Conservation (phyloP, 2,113 vertebrate species). For the Tauraco erythrolophus region DNA sequence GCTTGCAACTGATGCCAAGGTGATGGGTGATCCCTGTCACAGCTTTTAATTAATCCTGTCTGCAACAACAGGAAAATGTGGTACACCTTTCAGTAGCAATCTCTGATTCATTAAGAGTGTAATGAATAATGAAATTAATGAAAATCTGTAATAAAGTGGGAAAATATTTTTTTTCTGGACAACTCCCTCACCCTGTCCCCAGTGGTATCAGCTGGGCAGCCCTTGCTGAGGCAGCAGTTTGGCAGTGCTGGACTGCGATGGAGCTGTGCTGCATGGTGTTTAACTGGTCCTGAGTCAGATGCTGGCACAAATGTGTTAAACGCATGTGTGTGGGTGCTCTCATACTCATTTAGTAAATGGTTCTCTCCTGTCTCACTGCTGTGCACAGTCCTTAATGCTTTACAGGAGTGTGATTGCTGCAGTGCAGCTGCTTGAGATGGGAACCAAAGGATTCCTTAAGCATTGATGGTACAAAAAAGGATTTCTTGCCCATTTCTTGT, state of each 20-base stretch:
- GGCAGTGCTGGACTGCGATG: no score
- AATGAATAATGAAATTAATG: constrained; percentile 51
- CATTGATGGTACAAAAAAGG: neutral
- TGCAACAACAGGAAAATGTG: neutral
- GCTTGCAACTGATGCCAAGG: no score
- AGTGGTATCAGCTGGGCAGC: neutral
- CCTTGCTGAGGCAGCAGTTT: neutral
- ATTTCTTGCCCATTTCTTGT: neutral
- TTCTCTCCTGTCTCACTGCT: neutral
- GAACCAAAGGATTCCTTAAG: neutral
- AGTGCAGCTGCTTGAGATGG: neutral
- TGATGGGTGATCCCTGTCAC: no score
- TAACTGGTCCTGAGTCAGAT: no score
- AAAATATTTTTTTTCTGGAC: neutral
- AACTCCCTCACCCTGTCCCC: neutral
- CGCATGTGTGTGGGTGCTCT: neutral
- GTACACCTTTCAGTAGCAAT: constrained; percentile 5
- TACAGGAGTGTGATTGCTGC: neutral
- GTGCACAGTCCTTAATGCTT: neutral
- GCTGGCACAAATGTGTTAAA: neutral
- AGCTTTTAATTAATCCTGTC: neutral
- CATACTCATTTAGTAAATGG: accelerated
- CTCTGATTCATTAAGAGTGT: constrained; percentile 77
- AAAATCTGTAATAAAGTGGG: constrained; percentile 75
- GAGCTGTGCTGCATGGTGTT: neutral